phyloP scores from a whole-genome alignment of 2,888 invertebrate species.

The Coremacera marginata region DNA sequence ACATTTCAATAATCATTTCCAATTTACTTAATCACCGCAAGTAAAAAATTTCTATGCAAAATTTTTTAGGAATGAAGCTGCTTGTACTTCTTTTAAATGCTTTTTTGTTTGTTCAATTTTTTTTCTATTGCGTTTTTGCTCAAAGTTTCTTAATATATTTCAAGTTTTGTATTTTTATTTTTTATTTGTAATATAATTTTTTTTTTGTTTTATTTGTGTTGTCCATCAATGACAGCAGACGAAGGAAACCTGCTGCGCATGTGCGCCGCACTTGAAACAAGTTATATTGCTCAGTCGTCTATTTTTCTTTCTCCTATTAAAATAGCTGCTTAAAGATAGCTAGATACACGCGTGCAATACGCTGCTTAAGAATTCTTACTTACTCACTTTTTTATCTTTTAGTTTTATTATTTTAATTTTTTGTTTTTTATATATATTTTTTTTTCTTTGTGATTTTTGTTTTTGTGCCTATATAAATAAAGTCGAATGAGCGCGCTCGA shows the following conservation, averaged over 20 bases:
- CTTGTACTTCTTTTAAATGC: neutral
- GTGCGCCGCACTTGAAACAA: constrained; percentile 24
- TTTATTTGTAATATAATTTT: neutral
- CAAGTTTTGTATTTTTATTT: neutral
- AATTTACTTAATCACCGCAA: constrained; percentile 50
- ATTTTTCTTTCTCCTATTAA: neutral
- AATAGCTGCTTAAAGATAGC: neutral
- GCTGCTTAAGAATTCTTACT: constrained; percentile 10
- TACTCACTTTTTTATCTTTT: neutral
- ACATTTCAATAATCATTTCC: constrained; percentile 54
- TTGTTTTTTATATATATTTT: neutral
- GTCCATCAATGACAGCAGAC: constrained; percentile 28
- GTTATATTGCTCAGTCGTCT: constrained; percentile 13
- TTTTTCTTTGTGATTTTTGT: neutral
- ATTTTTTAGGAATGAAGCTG: neutral
- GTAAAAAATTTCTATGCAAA: constrained; percentile 15
- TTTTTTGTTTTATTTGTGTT: neutral
- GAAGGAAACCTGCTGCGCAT: constrained; percentile 29
- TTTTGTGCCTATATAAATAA: constrained; percentile 17
- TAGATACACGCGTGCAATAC: constrained; percentile 12
- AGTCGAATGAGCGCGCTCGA: neutral
- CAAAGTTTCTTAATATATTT: neutral
- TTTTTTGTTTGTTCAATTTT: neutral
- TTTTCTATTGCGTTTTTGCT: neutral
- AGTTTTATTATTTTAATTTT: neutral